Evolutionary conservation across 2,888 invertebrate genomes (phyloP), one percentile per base, ranked within the genome.

Genomic region (Tortrix viridana): DNA sequence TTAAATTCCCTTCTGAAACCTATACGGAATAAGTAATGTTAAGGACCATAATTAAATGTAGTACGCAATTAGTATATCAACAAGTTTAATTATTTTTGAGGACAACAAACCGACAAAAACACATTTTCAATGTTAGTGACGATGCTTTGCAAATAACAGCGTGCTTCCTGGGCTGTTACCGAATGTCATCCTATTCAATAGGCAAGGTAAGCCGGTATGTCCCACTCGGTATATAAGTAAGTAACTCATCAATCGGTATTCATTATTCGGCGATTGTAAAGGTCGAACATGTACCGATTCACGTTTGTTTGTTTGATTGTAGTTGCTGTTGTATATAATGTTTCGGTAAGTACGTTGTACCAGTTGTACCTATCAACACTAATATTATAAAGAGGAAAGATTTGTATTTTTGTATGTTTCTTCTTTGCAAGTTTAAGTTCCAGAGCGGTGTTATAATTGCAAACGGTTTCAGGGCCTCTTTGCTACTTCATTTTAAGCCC

Each of bases 301-400:
- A 37, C 56, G 46, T 57, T 62, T 56, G 56, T 57, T 56, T 49
- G 49, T 32, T 26, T 50, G 19, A 19, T 53, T 55, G 58, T 66
- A 22, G 46, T 48, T 18, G 57, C 64, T 58, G 37, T 60, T 19
- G 47, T 62, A 4, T 49, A 60, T 18, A 52, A 60, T 63, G 66
- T 48, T 49, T 23, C 46, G 66, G 73, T 72, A 58, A 72, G 72
- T 72, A 5, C 41, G 26, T 41, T 16, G 5, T 4, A 6, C 2
- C 2, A n/a, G 14, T 6, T 16, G 41, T n/a, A 1, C 5, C 41
- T 5, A 16, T 41, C n/a, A n/a, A n/a, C n/a, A n/a, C n/a, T n/a
- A n/a, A n/a, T n/a, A n/a, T n/a, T n/a, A n/a, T n/a, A n/a, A n/a
- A n/a, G n/a, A n/a, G n/a, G n/a, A n/a, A n/a, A n/a, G n/a, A n/a